Percentiles rank a stretch among this genome's conserved stretches.
These are phyloP conservation scores for Hermaeophaga mercurialis DNA, from an alignment of 2,888 invertebrate species.

Conservation along the genomic window DNA sequence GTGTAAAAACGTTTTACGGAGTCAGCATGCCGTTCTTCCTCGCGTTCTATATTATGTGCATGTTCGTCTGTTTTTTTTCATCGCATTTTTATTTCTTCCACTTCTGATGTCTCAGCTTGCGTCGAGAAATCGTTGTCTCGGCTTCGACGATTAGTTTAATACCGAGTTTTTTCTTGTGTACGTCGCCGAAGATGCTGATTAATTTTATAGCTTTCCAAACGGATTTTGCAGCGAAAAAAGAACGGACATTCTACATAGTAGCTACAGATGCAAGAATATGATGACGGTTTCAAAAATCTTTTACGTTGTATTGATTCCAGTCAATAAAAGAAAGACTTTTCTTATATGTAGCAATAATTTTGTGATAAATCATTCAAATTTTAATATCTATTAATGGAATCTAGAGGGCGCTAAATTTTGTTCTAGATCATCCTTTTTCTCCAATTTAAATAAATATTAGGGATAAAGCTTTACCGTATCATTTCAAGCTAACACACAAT, in stretches of 20 bases:
- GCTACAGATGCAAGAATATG: no score
- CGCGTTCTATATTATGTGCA: constrained; percentile 35
- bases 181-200: constrained; percentile 8
- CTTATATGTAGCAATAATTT: no score
- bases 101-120: constrained; percentile 15
- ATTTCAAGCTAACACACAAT: no score
- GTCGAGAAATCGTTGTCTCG: constrained; percentile 1
- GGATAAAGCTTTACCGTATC: no score
- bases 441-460: no score
- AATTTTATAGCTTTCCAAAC: constrained; percentile 10
- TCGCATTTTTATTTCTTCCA: constrained; percentile 26
- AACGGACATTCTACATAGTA: background rate
- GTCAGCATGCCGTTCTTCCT: constrained; percentile 35
- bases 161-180: constrained; percentile 4
- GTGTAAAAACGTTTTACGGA: constrained; percentile 36
- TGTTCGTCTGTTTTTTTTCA: constrained; percentile 28
- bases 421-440: no score
- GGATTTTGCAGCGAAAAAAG: background rate
- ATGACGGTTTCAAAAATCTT: no score
- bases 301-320: no score
- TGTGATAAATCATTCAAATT: no score
- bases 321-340: no score
- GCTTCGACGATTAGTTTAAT: constrained; percentile 6
- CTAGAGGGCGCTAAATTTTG: no score
- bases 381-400: no score